phyloP scores from a whole-genome alignment of 2,797 vertebrate genomes.

The Enteromius paludinosus region DNA sequence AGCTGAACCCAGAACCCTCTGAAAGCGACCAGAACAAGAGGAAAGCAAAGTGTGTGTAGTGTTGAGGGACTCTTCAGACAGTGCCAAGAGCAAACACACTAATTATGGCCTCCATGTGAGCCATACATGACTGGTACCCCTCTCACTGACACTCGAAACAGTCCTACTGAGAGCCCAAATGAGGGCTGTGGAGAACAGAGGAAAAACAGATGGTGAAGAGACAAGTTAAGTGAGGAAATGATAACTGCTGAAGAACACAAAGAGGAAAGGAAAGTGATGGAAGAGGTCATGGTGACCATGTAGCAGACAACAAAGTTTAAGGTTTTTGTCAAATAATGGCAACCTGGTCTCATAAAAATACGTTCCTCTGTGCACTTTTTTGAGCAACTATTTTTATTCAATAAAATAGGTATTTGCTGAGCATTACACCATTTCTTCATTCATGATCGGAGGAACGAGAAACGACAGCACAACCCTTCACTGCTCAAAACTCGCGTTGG shows the following conservation, averaged over 20 bases:
- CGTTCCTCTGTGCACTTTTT: no score
- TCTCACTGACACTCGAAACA: constrained; percentile 63
- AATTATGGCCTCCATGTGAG: constrained; percentile 79
- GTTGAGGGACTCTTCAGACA: constrained; percentile 39
- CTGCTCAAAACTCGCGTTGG: no score
- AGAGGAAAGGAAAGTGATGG: constrained; percentile 47
- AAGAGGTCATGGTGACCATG: constrained; percentile 53
- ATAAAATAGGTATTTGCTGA: no score
- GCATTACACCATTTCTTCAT: no score
- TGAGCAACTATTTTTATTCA: no score
- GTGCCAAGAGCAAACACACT: constrained; percentile 72
- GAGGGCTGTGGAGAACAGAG: constrained; percentile 71
- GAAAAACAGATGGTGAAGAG: constrained; percentile 78
- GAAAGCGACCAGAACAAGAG: not conserved
- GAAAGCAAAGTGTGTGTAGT: constrained; percentile 1
- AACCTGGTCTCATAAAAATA: no score
- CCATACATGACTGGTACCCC: constrained; percentile 71
- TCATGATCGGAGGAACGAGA: no score
- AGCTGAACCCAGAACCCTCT: constrained; percentile 4
- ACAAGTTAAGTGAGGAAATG: constrained; percentile 73
- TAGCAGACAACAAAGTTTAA: constrained; percentile 53
- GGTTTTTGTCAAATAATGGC: not conserved
- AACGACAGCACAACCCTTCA: no score
- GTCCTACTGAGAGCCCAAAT: constrained; percentile 82
- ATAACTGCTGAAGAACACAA: constrained; percentile 55